Conservation (phyloP, 2,888 invertebrate genomes). For the Dynastes hyllus region DNA sequence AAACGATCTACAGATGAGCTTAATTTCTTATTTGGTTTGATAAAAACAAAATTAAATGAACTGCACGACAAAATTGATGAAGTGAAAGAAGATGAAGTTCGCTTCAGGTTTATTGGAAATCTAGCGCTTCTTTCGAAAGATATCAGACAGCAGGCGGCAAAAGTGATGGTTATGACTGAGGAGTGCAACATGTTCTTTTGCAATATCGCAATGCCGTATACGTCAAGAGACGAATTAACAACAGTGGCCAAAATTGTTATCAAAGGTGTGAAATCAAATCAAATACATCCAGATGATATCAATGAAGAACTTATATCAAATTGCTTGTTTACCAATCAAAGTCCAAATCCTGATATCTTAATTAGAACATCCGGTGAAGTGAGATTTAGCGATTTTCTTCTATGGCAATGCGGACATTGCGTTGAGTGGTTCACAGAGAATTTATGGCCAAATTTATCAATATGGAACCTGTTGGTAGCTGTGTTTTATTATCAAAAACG, state of each 20-base stretch:
- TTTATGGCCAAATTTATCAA: conserved; percentile 96
- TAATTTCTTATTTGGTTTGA: conserved; percentile 88
- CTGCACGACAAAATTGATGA: conserved; percentile 88
- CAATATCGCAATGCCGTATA: conserved; percentile 90
- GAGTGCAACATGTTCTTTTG: conserved; percentile 83
- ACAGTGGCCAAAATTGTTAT: conserved; percentile 81
- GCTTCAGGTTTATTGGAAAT: conserved; percentile 91
- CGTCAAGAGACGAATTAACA: conserved; percentile 89
- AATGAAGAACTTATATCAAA: conserved; percentile 83
- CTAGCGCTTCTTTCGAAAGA: conserved; percentile 86
- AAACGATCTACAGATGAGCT: conserved; percentile 94
- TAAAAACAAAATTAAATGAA: conserved; percentile 87
- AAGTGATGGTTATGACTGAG: conserved; percentile 86
- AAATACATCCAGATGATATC: conserved; percentile 82
- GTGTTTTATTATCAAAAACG: conserved; percentile 90
- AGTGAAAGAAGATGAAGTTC: conserved; percentile 87
- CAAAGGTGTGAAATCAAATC: conserved; percentile 78
- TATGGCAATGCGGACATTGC: conserved; percentile 92
- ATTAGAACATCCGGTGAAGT: conserved; percentile 98
- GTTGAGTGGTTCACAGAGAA: conserved; percentile 91
- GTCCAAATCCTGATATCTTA: conserved; percentile 88
- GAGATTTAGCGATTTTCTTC: conserved; percentile 78
- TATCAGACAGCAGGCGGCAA: conserved; percentile 82
- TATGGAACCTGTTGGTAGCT: conserved; percentile 92
- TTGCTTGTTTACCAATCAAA: conserved; percentile 84